Evolutionary conservation across 2,797 vertebrate species (phyloP), one percentile per base, ranked within the genome.

Genomic region (Enteromius radiatus): DNA sequence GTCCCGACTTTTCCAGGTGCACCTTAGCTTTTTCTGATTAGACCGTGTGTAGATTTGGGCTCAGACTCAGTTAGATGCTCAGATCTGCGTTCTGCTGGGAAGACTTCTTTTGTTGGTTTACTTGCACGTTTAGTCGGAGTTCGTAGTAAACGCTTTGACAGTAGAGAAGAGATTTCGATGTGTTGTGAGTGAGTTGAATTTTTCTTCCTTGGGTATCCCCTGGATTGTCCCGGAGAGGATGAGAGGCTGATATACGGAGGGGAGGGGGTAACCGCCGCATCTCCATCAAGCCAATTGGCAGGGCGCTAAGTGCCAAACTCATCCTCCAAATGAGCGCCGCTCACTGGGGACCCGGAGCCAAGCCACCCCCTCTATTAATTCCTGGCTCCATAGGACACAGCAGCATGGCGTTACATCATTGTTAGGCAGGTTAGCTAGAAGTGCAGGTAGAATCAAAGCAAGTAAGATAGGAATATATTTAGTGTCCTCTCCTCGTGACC

Each of bases 221-320:
- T 52, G 45, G 21, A 83, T 47, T 52, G 69, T 64, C 80, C 70
- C 41, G 12, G 54, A 77, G 21, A 79, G 65, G 43, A 78, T 73
- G 49, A 49, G 76, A 82, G 33, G 74, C 26, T 77, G 71, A 68
- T 26, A 68, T 31, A 15, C n/a, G 38, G 36, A 38, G 31, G 59
- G 41, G 21, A 21, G 49, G 77, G 88, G 43, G 38, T 43, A 75
- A 80, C 63, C 74, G 78, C 84, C 49, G 71, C 81, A 86, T 85
- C 76, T 83, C 84, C 78, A 85, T 89, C 88, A 89, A 85, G 77
- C 84, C 84, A 77, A 81, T 82, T 81, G 82, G 75, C 85, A 84
- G 79, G 81, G 85, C 41, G n/a, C 86, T 86, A 87, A 87, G 84
- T 88, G 84, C 78, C 84, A 70, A 77, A 64, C 81, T 88, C 84